Evolutionary conservation across 2,888 invertebrate genomes (phyloP).

Genomic region (Piscicola geometra): DNA sequence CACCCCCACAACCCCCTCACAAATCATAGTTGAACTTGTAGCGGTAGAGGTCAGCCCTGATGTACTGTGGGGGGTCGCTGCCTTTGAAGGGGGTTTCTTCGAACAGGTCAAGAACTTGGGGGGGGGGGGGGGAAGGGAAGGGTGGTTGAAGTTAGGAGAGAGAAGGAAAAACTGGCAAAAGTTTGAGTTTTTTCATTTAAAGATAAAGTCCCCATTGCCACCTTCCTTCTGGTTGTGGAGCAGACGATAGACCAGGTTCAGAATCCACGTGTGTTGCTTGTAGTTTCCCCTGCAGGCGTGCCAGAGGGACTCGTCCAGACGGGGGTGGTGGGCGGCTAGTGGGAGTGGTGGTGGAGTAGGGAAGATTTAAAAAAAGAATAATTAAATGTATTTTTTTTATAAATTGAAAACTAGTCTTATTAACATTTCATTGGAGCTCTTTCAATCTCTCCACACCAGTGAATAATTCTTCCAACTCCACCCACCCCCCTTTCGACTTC

Average conservation of each 20-base stretch:
- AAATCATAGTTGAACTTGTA: constrained; percentile 50
- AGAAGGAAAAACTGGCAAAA: no score
- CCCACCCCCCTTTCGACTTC: no score
- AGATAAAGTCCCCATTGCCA: constrained; percentile 38
- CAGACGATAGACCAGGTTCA: constrained; percentile 67
- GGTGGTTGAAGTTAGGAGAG: no score
- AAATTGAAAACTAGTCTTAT: no score
- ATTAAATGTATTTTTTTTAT: no score
- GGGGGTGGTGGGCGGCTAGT: constrained; percentile 70
- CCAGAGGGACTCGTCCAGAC: constrained; percentile 79
- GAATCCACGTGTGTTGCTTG: constrained; percentile 70
- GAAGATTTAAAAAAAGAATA: no score
- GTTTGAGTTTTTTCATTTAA: no score
- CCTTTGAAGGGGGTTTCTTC: constrained; percentile 61
- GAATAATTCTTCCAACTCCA: no score
- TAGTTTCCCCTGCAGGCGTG: constrained; percentile 69
- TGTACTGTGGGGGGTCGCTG: constrained; percentile 66
- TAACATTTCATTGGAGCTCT: no score
- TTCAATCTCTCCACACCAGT: no score
- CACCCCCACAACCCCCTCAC: neutral
- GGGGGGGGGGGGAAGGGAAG: no score
- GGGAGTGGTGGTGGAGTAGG: no score
- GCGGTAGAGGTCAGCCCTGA: constrained; percentile 61
- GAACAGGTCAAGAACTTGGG: constrained; percentile 54
- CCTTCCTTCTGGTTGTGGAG: constrained; percentile 60